These are phyloP conservation scores for Crocuta crocuta DNA, from an alignment of 2,113 vertebrate genomes.

Conservation along the genomic window DNA sequence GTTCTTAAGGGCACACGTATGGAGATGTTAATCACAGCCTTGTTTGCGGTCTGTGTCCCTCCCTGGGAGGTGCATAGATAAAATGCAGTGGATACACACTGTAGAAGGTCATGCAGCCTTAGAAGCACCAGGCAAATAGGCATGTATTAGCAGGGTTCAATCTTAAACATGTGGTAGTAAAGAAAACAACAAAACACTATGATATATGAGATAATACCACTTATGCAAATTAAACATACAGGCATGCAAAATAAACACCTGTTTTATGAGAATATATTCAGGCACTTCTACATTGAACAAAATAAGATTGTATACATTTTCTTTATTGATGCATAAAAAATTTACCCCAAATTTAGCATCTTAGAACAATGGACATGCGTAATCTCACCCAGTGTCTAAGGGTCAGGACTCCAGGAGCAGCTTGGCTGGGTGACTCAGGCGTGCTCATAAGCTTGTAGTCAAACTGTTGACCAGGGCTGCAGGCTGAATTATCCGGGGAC, in stretches of 20 bases:
- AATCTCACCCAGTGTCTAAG: neutral
- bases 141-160: neutral
- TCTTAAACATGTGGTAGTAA: neutral
- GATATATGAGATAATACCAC: neutral
- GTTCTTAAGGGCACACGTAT: neutral
- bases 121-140: neutral
- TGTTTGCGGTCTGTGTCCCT: neutral
- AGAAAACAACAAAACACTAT: neutral
- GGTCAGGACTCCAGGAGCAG: neutral
- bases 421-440: neutral
- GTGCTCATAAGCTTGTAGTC: neutral
- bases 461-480: neutral
- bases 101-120: neutral
- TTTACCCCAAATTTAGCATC: neutral
- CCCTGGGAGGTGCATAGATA: neutral
- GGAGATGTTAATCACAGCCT: neutral
- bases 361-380: neutral
- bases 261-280: neutral
- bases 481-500: neutral
- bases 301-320: neutral
- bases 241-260: neutral
- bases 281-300: neutral
- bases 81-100: neutral
- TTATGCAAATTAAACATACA: neutral
- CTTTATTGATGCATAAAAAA: neutral